Evolutionary conservation across 2,888 invertebrate genomes (phyloP), one percentile per base, ranked within the genome.

Genomic region (Cantharis rufa): DNA sequence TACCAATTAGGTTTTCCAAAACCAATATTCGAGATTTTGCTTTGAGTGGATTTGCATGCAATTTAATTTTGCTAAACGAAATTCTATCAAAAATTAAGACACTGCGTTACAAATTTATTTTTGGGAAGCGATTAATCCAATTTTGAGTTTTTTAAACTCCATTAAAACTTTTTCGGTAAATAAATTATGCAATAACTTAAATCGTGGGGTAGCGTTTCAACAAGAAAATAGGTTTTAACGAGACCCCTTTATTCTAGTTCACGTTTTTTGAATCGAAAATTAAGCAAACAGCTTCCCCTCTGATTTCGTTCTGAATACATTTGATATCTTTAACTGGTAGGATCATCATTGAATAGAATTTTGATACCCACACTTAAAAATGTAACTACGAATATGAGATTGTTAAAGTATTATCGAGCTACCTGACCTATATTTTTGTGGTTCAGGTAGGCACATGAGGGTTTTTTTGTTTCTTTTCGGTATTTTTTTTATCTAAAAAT

Each of bases 141-240:
- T 48, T 48, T 48, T 9, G 48, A 48, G 48, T 48, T 48, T 48
- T 48, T 48, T 48, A 48, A 48, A 48, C 48, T 48, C 48, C 48
- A 48, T 48, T 48, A 48, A 48, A 48, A 48, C 48, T 48, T 48
- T 48, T 48, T 48, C n/a, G 7, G 48, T 48, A 48, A 48, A n/a
- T 48, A 48, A 48, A 48, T 48, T 48, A 48, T 48, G 48, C 48
- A 48, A 48, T 48, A 48, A 48, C 48, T 48, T 48, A 48, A 48
- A 48, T 48, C 48, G 48, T 48, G 48, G 48, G 24, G 24, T 21
- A 66, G 24, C 64, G 24, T n/a, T 66, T 66, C 64, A 66, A 66
- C 64, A 66, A 66, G 64, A 66, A 66, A 66, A 66, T 18, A n/a
- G 64, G 24, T n/a, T 66, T 66, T 66, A 66, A 66, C 24, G 64